Evolutionary conservation across 1,140 invertebrate species (phyloP).

Genomic region (Zaprionus gabonicus): DNA sequence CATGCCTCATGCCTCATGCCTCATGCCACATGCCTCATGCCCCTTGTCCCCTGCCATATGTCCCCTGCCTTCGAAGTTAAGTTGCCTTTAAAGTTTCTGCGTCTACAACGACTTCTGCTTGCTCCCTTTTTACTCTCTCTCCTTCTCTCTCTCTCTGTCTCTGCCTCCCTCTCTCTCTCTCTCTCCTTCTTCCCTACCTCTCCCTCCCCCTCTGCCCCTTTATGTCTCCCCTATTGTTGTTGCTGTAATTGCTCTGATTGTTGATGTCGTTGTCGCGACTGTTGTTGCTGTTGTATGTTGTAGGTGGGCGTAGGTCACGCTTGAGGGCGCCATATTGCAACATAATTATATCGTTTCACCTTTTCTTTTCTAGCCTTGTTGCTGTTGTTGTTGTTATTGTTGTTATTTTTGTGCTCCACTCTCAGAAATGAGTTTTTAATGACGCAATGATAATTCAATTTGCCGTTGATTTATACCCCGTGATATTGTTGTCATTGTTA

Average conservation of each 20-base stretch:
- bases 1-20: constrained; percentile 25
- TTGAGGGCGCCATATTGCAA: constrained; percentile 78
- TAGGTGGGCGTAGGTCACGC: constrained; percentile 73
- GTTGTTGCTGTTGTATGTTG: constrained; percentile 13
- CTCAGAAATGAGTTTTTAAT: constrained; percentile 77
- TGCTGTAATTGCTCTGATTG: constrained; percentile 52
- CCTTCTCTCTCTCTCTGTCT: neutral
- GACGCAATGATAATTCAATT: constrained; percentile 83
- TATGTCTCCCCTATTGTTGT: neutral
- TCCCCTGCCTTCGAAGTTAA: neutral
- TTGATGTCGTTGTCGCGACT: constrained; percentile 37
- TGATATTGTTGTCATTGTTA: constrained; percentile 55
- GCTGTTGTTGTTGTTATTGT: constrained; percentile 35
- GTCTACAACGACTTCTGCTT: constrained; percentile 14
- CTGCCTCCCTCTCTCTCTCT: neutral
- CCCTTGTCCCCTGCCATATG: neutral
- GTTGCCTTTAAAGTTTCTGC: constrained; percentile 32
- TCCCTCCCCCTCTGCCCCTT: neutral
- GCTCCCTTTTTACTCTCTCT: neutral
- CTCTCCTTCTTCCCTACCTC: neutral
- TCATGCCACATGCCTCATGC: constrained; percentile 10
- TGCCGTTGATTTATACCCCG: constrained; percentile 76
- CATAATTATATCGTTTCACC: constrained; percentile 81
- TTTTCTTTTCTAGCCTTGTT: constrained; percentile 59
- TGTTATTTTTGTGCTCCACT: constrained; percentile 28